A percentile compares a stretch with the other conserved stretches of the same genome.
Evolutionary conservation across 2,888 invertebrate species (phyloP).

Genomic region (Nomada fabriciana): DNA sequence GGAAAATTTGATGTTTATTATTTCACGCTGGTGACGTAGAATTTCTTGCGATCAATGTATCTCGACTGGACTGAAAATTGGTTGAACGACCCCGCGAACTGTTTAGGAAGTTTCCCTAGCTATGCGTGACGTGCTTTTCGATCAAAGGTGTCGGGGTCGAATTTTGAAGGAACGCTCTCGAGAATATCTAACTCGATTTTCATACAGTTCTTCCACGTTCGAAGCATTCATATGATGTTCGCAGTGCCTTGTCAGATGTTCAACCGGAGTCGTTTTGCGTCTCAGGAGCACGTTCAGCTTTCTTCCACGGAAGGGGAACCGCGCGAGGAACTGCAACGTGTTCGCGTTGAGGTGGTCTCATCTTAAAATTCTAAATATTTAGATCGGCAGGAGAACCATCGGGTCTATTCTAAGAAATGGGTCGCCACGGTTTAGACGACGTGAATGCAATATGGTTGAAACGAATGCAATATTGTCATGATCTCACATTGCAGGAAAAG

Average conservation of each 20-base stretch:
- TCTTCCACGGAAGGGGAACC: neutral
- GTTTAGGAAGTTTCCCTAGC: neutral
- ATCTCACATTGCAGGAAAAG: neutral
- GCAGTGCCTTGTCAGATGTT: neutral
- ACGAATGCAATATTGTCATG: neutral
- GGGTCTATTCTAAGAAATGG: slow-evolving; percentile 35
- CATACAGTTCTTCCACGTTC: neutral
- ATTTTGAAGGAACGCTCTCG: neutral
- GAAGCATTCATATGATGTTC: neutral
- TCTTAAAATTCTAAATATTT: slow-evolving; percentile 40
- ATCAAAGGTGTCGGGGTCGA: neutral
- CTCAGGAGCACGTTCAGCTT: neutral
- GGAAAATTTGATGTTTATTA: no score
- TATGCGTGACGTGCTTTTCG: neutral
- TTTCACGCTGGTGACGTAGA: neutral
- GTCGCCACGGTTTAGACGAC: neutral
- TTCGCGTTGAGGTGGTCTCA: neutral
- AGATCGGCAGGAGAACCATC: slow-evolving; percentile 17
- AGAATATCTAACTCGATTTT: neutral
- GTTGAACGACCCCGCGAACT: neutral
- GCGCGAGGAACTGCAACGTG: neutral
- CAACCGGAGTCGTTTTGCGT: neutral
- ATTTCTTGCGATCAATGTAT: neutral
- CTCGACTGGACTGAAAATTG: neutral
- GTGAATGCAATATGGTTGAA: no score